A percentile compares a stretch with the other conserved stretches of the same genome.
phyloP scores from a whole-genome alignment of 2,797 vertebrate species.

The Cynodonichthys magdalenae region DNA sequence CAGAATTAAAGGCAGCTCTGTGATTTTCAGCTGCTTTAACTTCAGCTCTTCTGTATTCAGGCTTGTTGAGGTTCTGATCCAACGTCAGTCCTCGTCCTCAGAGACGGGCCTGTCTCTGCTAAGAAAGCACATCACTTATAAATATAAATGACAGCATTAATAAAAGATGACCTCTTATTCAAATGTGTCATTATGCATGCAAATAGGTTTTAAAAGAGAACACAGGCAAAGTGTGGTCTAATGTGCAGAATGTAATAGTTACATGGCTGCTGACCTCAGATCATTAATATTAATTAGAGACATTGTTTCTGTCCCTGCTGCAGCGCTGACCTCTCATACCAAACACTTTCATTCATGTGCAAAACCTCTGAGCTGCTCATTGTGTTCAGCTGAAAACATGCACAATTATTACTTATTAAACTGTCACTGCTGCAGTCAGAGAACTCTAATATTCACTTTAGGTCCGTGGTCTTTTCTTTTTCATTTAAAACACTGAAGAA shows the following conservation, averaged over 20 bases:
- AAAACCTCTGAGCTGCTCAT: slow-evolving; percentile 29
- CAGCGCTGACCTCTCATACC: slow-evolving; percentile 49
- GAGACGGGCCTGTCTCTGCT: slow-evolving; percentile 15
- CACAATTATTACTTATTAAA: slow-evolving; percentile 5
- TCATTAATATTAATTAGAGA: slow-evolving; percentile 73
- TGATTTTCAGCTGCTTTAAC: background rate
- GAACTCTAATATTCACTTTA: slow-evolving; percentile 13
- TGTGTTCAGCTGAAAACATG: slow-evolving; percentile 20
- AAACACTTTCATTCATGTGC: slow-evolving; percentile 56
- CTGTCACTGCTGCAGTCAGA: slow-evolving; percentile 24
- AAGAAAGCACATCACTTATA: slow-evolving; percentile 54
- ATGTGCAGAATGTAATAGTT: slow-evolving; percentile 66
- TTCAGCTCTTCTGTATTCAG: background rate
- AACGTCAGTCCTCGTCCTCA: slow-evolving; percentile 24
- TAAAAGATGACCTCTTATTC: slow-evolving; percentile 73
- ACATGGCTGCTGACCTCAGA: slow-evolving; percentile 58
- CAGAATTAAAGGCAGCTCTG: too few species aligned
- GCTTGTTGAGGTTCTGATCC: slow-evolving; percentile 2
- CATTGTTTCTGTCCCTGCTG: slow-evolving; percentile 53
- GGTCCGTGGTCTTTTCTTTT: too few species aligned
- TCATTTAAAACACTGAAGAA: too few species aligned
- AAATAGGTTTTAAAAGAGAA: slow-evolving; percentile 62
- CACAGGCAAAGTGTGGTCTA: slow-evolving; percentile 51
- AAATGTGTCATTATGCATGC: slow-evolving; percentile 72
- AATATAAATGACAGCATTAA: slow-evolving; percentile 79